These are phyloP conservation scores for Malacosoma neustria DNA, from an alignment of 2,888 invertebrate genomes.

Conservation along the genomic window DNA sequence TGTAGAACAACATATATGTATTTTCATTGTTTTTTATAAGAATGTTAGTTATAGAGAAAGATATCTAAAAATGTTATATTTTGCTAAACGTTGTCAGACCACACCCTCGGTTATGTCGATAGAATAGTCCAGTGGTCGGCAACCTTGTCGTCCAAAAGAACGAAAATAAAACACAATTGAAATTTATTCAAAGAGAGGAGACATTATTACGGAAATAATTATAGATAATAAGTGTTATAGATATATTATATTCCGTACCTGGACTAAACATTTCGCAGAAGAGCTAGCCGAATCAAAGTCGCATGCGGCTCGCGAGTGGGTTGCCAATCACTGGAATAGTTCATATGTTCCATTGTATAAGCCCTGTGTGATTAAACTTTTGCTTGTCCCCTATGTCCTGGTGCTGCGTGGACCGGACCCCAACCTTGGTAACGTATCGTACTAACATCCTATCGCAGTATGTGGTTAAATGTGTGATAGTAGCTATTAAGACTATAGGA, in stretches of 20 bases:
- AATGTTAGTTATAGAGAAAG: too few species aligned
- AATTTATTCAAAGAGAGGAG: too few species aligned
- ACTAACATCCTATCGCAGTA: slow-evolving; percentile 80
- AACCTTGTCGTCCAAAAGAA: too few species aligned
- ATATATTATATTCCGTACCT: too few species aligned
- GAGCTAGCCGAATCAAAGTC: too few species aligned
- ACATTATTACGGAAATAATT: too few species aligned
- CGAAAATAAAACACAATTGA: too few species aligned
- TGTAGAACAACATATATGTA: too few species aligned
- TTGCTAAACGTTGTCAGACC: slow-evolving; percentile 6
- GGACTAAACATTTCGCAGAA: too few species aligned
- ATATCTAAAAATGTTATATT: slow-evolving; percentile 7
- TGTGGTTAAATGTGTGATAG: slow-evolving; percentile 99
- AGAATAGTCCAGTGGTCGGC: neutral
- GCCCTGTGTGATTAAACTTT: slow-evolving; percentile 48
- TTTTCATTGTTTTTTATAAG: too few species aligned
- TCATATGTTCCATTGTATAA: slow-evolving; percentile 22
- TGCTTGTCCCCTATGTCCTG: slow-evolving; percentile 70
- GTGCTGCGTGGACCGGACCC: slow-evolving; percentile 51
- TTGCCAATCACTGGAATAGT: slow-evolving; percentile 10
- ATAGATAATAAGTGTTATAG: too few species aligned
- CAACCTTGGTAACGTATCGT: slow-evolving; percentile 56
- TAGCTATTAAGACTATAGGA: slow-evolving; percentile 99
- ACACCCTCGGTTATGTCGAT: neutral
- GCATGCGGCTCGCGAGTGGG: too few species aligned